A percentile compares a stretch with the other conserved stretches of the same genome.
Conservation (phyloP, 2,113 vertebrate species). For the Hippolais icterina region DNA sequence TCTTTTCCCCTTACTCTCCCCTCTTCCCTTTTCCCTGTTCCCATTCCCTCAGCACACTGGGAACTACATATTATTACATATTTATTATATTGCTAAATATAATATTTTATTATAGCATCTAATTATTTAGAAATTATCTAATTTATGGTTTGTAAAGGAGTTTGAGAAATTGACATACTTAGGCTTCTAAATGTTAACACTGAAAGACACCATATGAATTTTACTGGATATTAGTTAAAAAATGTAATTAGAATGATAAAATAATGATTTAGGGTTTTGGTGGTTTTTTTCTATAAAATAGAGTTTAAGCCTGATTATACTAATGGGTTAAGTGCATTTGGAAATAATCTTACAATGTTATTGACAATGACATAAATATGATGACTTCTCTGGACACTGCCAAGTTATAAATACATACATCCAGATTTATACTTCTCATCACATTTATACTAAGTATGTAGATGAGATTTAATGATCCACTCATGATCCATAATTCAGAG, state of each 20-base stretch:
- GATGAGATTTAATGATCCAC: not conserved
- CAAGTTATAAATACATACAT: not conserved
- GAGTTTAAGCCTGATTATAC: not conserved
- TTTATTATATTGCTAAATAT: not conserved
- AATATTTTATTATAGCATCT: not conserved
- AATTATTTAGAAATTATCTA: not conserved
- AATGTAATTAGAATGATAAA: not conserved
- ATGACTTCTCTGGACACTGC: not conserved
- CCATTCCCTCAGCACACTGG: rapidly evolving
- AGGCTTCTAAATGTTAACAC: not conserved
- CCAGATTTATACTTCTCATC: not conserved
- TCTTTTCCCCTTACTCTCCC: not conserved
- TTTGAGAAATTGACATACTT: not conserved
- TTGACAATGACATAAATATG: not conserved
- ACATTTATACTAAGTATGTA: not conserved
- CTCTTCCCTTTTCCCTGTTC: not conserved
- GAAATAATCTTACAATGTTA: not conserved
- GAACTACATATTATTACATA: not conserved
- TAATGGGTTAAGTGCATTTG: not conserved
- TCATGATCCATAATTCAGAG: not conserved
- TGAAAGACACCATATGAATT: not conserved
- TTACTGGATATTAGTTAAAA: not conserved
- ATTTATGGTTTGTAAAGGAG: not conserved
- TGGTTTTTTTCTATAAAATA: not conserved
- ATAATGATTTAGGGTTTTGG: not conserved